phyloP scores from a whole-genome alignment of 1,140 invertebrate species.

The Venturia canescens region DNA sequence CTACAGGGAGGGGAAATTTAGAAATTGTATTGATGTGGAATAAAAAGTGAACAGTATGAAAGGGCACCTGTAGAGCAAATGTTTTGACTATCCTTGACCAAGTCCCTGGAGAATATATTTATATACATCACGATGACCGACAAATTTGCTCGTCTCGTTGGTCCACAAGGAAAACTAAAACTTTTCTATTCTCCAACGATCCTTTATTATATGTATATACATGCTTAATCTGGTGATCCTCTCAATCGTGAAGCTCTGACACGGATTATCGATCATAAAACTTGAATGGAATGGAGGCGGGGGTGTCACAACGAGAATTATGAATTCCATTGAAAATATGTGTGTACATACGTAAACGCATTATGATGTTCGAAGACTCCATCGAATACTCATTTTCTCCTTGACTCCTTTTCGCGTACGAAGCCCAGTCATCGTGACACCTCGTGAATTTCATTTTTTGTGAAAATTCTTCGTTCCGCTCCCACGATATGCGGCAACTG shows the following conservation, averaged over 20 bases:
- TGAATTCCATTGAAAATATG: slow-evolving; percentile 26
- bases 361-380: too few relatives aligned
- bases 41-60: too few relatives aligned
- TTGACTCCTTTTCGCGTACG: too few relatives aligned
- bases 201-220: not conserved
- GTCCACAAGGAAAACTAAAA: not conserved
- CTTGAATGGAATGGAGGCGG: slow-evolving; percentile 20
- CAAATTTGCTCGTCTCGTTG: slow-evolving; percentile 16
- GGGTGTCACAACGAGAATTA: slow-evolving; percentile 36
- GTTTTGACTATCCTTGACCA: slow-evolving; percentile 44
- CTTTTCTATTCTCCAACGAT: not conserved
- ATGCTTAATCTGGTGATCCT: not conserved
- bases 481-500: too few relatives aligned
- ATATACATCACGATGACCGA: slow-evolving; percentile 26
- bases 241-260: not conserved
- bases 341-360: too few relatives aligned
- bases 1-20: too few relatives aligned
- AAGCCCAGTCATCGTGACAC: too few relatives aligned
- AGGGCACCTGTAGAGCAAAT: slow-evolving; percentile 42
- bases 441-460: too few relatives aligned
- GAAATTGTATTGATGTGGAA: too few relatives aligned
- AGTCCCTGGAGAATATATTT: slow-evolving; percentile 5
- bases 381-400: too few relatives aligned
- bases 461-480: not conserved
- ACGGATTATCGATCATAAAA: slow-evolving; percentile 37